A percentile compares a stretch with the other conserved stretches of the same genome.
Conservation (phyloP, 2,888 invertebrate genomes). For the Harmothoe impar region DNA sequence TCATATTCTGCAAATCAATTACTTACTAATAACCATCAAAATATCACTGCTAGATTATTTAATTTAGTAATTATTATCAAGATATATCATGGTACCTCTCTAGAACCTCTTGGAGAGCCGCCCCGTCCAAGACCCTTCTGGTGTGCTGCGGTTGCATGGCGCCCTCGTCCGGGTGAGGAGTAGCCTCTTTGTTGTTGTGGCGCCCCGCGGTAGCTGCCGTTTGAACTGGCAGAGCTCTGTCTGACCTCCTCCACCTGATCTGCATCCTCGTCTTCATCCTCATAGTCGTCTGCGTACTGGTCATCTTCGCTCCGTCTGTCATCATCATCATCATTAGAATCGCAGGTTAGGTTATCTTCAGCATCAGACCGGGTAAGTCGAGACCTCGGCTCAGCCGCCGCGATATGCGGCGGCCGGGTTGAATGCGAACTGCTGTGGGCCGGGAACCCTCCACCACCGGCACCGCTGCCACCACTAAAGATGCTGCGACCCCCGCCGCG, state of each 20-base stretch:
- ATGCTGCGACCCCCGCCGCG: neutral
- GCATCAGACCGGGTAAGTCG: neutral
- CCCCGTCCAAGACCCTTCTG: neutral
- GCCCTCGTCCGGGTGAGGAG: neutral
- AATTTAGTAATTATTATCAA: no score
- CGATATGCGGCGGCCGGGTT: neutral
- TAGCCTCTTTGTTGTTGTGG: conserved; percentile 27
- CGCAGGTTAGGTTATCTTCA: neutral
- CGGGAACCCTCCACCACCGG: neutral
- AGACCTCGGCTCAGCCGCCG: conserved; percentile 22
- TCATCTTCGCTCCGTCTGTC: conserved; percentile 14
- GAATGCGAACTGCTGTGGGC: conserved; percentile 28
- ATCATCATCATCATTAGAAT: conserved; percentile 38
- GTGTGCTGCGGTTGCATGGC: neutral
- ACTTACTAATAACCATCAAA: no score
- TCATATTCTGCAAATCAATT: no score
- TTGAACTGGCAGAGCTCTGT: neutral
- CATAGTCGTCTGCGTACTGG: neutral
- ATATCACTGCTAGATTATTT: no score
- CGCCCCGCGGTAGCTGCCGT: neutral
- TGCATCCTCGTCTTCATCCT: conserved; percentile 16
- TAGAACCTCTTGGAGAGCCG: conserved; percentile 1
- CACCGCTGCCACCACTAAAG: conserved; percentile 11
- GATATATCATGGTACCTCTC: neutral
- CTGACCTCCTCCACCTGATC: neutral